These are phyloP conservation scores for Poeciliopsis prolifica DNA, from an alignment of 2,113 vertebrate genomes.

Conservation along the genomic window DNA sequence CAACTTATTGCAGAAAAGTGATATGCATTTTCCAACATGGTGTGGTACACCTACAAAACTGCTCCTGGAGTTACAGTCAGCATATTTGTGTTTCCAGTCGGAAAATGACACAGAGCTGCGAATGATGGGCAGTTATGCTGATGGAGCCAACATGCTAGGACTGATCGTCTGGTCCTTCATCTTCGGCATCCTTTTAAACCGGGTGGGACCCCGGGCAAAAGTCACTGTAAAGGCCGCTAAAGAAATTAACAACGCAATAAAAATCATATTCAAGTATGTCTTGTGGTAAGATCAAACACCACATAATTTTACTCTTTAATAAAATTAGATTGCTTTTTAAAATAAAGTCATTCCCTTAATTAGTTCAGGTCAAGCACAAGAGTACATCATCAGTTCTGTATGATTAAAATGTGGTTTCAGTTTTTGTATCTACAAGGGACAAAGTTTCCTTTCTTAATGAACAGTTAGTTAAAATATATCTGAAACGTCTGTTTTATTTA, in stretches of 20 bases:
- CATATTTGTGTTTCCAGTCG: not conserved
- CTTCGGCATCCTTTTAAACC: not conserved
- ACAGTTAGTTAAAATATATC: not conserved
- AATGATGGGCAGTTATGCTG: not conserved
- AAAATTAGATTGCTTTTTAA: no score
- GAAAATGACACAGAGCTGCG: not conserved
- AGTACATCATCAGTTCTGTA: no score
- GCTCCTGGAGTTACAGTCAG: no score
- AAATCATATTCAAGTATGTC: not conserved
- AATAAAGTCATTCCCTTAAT: not conserved
- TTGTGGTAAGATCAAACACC: not conserved
- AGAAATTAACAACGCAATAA: not conserved
- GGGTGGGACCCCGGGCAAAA: not conserved
- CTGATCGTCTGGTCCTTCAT: slow-evolving; percentile 17
- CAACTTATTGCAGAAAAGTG: no score
- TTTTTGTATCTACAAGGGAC: not conserved
- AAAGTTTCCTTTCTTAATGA: not conserved
- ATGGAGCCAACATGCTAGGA: not conserved
- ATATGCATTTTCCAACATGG: no score
- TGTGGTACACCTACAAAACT: no score
- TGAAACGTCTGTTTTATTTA: no score
- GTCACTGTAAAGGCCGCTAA: rapidly evolving
- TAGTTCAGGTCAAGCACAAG: not conserved
- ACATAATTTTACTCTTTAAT: not conserved
- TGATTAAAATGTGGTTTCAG: not conserved